A percentile compares a stretch with the other conserved stretches of the same genome.
Evolutionary conservation across 2,797 vertebrate genomes (phyloP).

Genomic region (Agapornis canus): DNA sequence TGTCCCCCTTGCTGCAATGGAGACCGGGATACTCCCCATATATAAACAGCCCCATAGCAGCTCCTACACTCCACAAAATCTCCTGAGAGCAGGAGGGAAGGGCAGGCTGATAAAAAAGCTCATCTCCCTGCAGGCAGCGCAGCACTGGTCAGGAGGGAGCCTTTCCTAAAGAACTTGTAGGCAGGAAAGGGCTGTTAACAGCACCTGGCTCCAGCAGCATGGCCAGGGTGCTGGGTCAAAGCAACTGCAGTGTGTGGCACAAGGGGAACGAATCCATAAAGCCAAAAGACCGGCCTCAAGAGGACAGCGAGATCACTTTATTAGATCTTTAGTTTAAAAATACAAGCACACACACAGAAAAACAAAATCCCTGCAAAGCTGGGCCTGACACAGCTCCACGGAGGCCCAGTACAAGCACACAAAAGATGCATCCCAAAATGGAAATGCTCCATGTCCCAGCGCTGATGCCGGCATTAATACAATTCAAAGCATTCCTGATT

Average conservation of each 20-base stretch:
- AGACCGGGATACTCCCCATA: neutral
- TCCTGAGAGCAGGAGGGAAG: neutral
- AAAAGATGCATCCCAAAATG: constrained; percentile 69
- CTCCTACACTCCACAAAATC: neutral
- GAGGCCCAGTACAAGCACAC: neutral
- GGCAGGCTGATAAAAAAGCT: neutral
- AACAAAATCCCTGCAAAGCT: neutral
- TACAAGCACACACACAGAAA: neutral
- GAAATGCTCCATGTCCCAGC: constrained; percentile 31
- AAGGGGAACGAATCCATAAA: neutral
- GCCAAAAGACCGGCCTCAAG: rapidly evolving
- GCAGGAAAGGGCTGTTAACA: neutral
- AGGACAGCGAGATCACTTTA: neutral
- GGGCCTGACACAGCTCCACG: neutral
- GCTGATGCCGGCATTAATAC: constrained; percentile 39
- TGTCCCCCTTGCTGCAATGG: rapidly evolving
- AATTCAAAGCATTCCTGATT: constrained; percentile 62
- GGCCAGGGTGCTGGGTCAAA: neutral
- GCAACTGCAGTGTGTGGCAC: neutral
- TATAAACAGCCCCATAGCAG: neutral
- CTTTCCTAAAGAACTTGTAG: neutral
- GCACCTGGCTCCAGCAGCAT: neutral
- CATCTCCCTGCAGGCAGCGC: neutral
- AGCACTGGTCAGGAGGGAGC: neutral
- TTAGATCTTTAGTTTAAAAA: neutral